phyloP scores from a whole-genome alignment of 2,797 vertebrate species.

The Babyrousa celebensis region DNA sequence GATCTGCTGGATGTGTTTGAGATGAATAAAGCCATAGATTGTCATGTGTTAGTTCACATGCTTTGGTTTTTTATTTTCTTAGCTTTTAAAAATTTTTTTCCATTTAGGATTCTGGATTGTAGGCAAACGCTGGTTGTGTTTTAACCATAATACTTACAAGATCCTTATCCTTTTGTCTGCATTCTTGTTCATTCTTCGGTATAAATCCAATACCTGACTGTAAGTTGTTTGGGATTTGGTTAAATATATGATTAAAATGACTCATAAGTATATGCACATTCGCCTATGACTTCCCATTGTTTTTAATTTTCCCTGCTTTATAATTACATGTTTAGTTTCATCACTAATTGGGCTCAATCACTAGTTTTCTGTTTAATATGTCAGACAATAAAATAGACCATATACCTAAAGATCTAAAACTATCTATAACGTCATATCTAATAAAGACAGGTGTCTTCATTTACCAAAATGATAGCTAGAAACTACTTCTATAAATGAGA shows the following conservation, averaged over 20 bases:
- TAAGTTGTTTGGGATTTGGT: background rate
- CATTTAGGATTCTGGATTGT: background rate
- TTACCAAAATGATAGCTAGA: no score
- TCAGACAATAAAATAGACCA: background rate
- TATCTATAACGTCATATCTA: background rate
- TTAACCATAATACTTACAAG: background rate
- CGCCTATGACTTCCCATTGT: background rate
- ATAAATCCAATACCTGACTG: background rate
- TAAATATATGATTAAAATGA: background rate
- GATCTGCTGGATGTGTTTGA: background rate
- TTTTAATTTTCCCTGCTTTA: background rate
- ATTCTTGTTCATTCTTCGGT: background rate
- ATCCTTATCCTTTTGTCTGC: background rate
- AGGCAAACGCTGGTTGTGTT: background rate
- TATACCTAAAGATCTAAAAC: background rate
- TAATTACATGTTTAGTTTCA: background rate
- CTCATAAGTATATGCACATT: background rate
- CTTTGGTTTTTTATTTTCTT: background rate
- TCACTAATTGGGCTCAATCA: background rate
- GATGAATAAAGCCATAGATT: background rate
- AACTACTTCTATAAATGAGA: no score
- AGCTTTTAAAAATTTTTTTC: background rate
- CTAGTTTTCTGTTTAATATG: background rate
- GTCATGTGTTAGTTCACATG: background rate
- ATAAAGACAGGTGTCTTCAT: no score